These are phyloP conservation scores for Sympetrum striolatum DNA, from an alignment of 2,888 invertebrate species.

Conservation along the genomic window DNA sequence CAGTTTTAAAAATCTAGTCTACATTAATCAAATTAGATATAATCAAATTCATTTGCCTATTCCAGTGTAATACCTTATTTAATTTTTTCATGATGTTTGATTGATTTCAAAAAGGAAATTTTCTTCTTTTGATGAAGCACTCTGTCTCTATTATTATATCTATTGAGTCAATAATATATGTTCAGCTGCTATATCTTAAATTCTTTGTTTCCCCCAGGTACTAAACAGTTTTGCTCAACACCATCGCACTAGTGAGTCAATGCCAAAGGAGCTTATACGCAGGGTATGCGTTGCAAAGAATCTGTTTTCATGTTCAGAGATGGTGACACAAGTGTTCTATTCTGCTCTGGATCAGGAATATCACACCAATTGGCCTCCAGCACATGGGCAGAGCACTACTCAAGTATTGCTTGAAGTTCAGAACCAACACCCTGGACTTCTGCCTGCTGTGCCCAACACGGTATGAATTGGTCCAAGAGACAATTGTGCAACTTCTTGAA, in stretches of 20 bases:
- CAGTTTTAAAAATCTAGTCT: no score
- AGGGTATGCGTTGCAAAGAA: conserved; percentile 85
- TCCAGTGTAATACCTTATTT: no score
- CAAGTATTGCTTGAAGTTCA: conserved; percentile 79
- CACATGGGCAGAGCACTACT: conserved; percentile 63
- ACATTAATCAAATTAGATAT: no score
- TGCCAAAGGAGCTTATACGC: conserved; percentile 80
- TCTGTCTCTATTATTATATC: no score
- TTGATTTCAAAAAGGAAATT: no score
- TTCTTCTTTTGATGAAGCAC: no score
- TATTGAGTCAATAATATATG: no score
- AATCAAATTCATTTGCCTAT: no score
- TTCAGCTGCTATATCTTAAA: not conserved
- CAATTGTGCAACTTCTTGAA: not conserved
- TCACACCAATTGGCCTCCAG: conserved; percentile 65
- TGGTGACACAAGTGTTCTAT: conserved; percentile 90
- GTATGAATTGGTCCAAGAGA: conserved; percentile 59
- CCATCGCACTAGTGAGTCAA: conserved; percentile 84
- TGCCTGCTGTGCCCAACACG: conserved; percentile 84
- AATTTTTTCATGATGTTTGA: no score
- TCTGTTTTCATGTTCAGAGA: conserved; percentile 87
- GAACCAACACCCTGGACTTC: conserved; percentile 79
- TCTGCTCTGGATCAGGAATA: conserved; percentile 90
- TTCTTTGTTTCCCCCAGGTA: conserved; percentile 63
- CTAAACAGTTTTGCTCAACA: conserved; percentile 87